Base-by-base conservation (phyloP, 2,888 invertebrate species). In the Erebia epiphron region DNA sequence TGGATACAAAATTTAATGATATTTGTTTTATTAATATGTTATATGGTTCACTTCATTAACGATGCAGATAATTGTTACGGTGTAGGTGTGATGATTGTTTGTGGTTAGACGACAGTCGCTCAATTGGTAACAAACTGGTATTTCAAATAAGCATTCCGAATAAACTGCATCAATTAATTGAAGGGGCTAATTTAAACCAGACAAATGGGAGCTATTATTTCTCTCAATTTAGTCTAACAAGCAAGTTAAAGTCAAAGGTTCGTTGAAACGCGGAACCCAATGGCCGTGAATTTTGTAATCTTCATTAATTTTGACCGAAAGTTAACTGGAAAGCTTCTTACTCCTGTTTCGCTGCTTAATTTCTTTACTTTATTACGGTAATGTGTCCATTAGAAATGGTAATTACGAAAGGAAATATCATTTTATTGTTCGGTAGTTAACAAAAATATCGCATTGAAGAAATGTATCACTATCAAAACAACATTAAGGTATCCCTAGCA, bases 271-370 rank as follows among this genome's bases (percentile, higher is more conserved):
- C 80, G 87, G 85, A 86, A 87, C 88, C 90, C 91, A 92, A 91
- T 92, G 92, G 87, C 90, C 90, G 91, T 90, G 91, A 92, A 92
- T 92, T 91, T 90, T 88, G 89, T 92, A 91, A 93, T 92, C 91
- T 92, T 89, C 90, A 92, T 92, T 92, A 92, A 92, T 92, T 92
- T 90, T 83, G 84, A 85, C 84, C 83, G 86, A 81, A 89, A 91
- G 84, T 91, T 89, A 86, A 87, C 86, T 88, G 85, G 82, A 78
- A 76, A 81, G 82, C 82, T 83, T 85, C 82, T 80, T 83, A 82
- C 79, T 87, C 86, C 82, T 86, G 86, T 86, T 86, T 83, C 83
- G 81, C 81, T 61, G 58, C 68, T 74, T 61, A 43, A 67, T 84
- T 86, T 83, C 84, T 83, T 83, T 57, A 60, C 35, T 69, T 82